Evolutionary conservation across 1,140 invertebrate genomes (phyloP).

Genomic region (Philotrypesis tridentata): DNA sequence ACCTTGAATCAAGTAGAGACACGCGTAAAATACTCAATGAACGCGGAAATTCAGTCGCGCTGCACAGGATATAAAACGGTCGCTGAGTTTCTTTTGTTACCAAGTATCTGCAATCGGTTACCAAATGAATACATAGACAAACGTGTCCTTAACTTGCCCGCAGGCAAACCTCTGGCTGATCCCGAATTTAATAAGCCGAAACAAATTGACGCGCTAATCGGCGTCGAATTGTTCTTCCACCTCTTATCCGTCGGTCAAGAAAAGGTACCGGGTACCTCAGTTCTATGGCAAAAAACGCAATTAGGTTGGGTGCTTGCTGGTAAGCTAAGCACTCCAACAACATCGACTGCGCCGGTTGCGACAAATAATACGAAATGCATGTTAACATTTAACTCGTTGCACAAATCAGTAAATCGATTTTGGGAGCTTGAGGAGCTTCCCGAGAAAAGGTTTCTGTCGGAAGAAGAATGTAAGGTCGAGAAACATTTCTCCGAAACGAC

Average conservation of each 20-base stretch:
- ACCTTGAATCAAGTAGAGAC: conserved; percentile 26
- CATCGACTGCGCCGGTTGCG: too few species aligned
- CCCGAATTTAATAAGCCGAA: conserved; percentile 13
- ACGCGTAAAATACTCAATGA: conserved; percentile 10
- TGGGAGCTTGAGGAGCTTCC: too few species aligned
- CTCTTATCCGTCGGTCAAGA: background rate
- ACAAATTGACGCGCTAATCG: background rate
- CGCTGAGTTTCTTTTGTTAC: background rate
- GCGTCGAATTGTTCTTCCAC: background rate
- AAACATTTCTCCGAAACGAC: too few species aligned
- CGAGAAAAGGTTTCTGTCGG: too few species aligned
- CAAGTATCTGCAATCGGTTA: conserved; percentile 1
- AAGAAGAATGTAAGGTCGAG: too few species aligned
- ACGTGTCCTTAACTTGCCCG: background rate
- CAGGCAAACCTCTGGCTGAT: background rate
- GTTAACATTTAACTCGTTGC: too few species aligned
- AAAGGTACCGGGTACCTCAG: background rate
- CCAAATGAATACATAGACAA: background rate
- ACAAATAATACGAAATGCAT: too few species aligned
- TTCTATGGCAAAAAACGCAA: background rate
- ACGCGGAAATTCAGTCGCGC: conserved; percentile 4
- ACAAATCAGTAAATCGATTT: too few species aligned
- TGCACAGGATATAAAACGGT: background rate
- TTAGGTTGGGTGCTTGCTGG: background rate
- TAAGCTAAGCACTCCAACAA: background rate